Base-by-base conservation (phyloP, 2,888 invertebrate genomes). In the Meloe dianella region DNA sequence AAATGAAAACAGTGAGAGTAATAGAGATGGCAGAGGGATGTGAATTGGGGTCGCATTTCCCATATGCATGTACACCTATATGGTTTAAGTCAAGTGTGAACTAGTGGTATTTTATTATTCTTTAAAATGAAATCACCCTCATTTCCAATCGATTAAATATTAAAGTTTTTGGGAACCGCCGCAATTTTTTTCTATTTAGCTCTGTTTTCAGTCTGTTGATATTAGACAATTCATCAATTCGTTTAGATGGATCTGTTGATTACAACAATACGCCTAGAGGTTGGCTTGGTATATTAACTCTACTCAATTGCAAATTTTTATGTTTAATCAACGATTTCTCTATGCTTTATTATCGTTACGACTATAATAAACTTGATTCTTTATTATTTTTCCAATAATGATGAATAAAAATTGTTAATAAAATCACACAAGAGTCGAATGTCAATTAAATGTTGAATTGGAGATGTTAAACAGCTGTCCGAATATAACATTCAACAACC, bases 201-300 rank as follows among this genome's bases (percentile, higher is more conserved):
- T 41, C 59, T 58, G 32, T 67, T 67, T 51, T 61, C 67, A 67
- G 66, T 66, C 66, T 66, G 63, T 57, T 66, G 66, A 57, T 60
- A 29, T 67, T 64, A 67, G 59, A 67, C 67, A 67, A 67, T 66
- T 41, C 17, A 41, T 29, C 7, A 32, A 38, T 38, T 38, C 24
- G 14, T 60, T 38, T 38, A 12, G n/a, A 41, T 41, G 22, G 8
- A 35, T 64, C 64, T 77, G 77, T 77, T 77, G 78, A 73, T 74
- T 74, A 47, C 78, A 80, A 80, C 77, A 80, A 78, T 80, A 79
- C 80, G 80, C 80, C 80, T 78, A 80, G 78, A 74, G 80, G 79
- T 69, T 73, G 79, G 77, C 68, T 58, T 61, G 73, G 12, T 51
- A 14, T 4, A 24, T 51, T 51, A 51, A 51, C 12, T 41, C 41